Conservation (phyloP, 1,140 invertebrate species). For the Drosophila dunni region DNA sequence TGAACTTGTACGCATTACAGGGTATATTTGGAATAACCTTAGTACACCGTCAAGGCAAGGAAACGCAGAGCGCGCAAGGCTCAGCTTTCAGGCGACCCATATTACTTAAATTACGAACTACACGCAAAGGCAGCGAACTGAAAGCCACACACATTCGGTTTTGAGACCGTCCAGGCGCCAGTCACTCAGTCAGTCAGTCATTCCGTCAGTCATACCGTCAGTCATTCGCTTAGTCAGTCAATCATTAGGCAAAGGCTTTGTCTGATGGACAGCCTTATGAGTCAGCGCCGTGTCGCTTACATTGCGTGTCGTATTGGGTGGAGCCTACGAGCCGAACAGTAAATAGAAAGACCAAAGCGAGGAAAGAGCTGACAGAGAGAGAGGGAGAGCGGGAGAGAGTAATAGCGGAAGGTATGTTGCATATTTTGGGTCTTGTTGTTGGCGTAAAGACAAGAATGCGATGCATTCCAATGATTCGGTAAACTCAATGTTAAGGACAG, state of each 20-base stretch:
- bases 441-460: slow-evolving; percentile 63
- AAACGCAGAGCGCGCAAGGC: slow-evolving; percentile 57
- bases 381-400: neutral
- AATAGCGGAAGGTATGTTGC: slow-evolving; percentile 46
- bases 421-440: slow-evolving; percentile 63
- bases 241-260: slow-evolving; percentile 54
- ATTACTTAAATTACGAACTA: slow-evolving; percentile 79
- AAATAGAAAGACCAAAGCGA: slow-evolving; percentile 7
- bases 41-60: slow-evolving; percentile 29
- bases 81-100: slow-evolving; percentile 63
- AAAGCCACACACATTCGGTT: slow-evolving; percentile 63
- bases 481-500: slow-evolving; percentile 60
- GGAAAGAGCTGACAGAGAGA: neutral
- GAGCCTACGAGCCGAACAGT: slow-evolving; percentile 32
- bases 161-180: slow-evolving; percentile 45
- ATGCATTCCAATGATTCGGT: slow-evolving; percentile 49
- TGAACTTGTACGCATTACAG: neutral
- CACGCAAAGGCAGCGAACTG: slow-evolving; percentile 71
- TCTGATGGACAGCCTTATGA: slow-evolving; percentile 59
- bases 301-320: slow-evolving; percentile 56
- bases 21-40: slow-evolving; percentile 1
- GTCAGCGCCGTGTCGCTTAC: slow-evolving; percentile 51
- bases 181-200: slow-evolving; percentile 31
- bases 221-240: slow-evolving; percentile 49
- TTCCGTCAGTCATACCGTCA: slow-evolving; percentile 21